Base-by-base conservation (phyloP, 2,113 vertebrate species). In the Erpornis zantholeuca region DNA sequence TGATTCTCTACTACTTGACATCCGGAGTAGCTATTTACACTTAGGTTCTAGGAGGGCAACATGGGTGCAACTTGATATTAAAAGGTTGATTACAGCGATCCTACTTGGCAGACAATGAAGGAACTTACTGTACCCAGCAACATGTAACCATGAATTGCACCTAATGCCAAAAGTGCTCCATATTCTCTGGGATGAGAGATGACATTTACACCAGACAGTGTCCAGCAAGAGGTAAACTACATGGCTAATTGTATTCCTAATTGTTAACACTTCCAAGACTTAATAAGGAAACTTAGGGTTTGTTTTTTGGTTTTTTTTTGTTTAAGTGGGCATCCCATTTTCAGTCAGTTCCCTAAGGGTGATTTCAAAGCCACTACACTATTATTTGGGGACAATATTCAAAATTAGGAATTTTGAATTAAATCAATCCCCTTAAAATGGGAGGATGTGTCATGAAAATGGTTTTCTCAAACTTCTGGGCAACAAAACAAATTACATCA, bases 121-220 rank as follows among this genome's bases (percentile, higher is more conserved):
- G 47, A 90, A 83, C 45, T n/a, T 49, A 47, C 2, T 4, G 22
- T 42, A 73, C 52, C 66, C 42, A 93, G 76, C 35, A 90, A 79
- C 20, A 53, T 0, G 11, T 13, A 61, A n/a, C 22, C 1, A 2
- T 0, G 2, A 80, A 33, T 27, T 47, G 52, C 31, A 54, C 24
- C 52, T 17, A 49, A 40, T 28, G 56, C 28, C 53, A 45, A 25
- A 49, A 82, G 45, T 8, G 25, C 40, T 94, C 66, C 69, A 94
- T n/a, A 68, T 53, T 65, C n/a, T 29, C 23, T 0, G 0, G n/a
- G 60, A 64, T 25, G 53, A 84, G 38, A 91, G 27, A 63, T 12
- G 22, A 25, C 44, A 14, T 33, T 57, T 59, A 29, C 36, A 82
- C 20, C 53, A 70, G 1, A 35, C 1, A 2, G 33, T 11, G 6